Conservation (phyloP, 2,113 vertebrate species). For the Fulica atra region DNA sequence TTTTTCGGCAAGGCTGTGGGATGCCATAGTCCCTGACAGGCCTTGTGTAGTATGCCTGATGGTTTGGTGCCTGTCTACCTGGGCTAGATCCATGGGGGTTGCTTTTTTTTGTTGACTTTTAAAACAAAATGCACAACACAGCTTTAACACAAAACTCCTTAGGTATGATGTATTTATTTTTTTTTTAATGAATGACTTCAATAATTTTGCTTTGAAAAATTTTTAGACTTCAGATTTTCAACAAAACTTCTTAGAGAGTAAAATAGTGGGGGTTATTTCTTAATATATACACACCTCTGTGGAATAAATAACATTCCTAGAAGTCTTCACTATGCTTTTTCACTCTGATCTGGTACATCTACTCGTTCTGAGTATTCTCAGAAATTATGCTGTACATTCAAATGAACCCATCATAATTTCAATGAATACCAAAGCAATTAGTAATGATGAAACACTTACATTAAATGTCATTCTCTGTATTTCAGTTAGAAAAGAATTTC, state of each 20-base stretch:
- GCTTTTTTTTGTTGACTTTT: background rate
- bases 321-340: conserved; percentile 11
- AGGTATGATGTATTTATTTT: background rate
- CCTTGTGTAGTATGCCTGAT: background rate
- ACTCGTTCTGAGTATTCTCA: background rate
- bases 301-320: conserved; percentile 9
- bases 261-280: background rate
- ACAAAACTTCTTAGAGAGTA: background rate
- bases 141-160: background rate
- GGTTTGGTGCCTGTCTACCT: background rate
- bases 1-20: background rate
- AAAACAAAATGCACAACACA: background rate
- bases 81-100: background rate
- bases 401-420: conserved; percentile 52
- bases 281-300: background rate
- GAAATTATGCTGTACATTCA: conserved; percentile 9
- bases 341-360: background rate
- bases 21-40: background rate
- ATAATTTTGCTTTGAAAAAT: background rate
- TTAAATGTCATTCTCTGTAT: conserved; percentile 72
- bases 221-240: background rate
- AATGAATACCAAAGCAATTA: conserved; percentile 71
- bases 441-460: conserved; percentile 70
- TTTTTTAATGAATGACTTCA: background rate
- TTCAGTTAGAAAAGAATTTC: conserved; percentile 57